These are phyloP conservation scores for Hetaerina titia DNA, from an alignment of 2,888 invertebrate genomes.

Conservation along the genomic window DNA sequence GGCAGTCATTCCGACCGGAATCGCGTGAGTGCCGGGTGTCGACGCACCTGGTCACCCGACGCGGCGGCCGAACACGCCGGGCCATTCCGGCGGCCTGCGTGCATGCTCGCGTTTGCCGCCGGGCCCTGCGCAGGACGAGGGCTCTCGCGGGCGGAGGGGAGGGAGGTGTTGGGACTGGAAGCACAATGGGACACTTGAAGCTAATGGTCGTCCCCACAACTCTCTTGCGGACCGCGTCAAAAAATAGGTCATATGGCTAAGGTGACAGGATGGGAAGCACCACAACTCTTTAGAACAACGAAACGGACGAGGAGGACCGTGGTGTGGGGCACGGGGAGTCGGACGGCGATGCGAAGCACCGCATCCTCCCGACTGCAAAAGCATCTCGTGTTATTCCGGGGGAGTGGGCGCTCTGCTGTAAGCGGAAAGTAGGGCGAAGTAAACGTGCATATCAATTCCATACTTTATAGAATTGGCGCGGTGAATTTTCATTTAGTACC, in stretches of 20 bases:
- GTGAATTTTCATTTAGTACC: not conserved
- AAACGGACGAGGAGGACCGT: not conserved
- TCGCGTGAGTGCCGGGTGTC: too few species aligned
- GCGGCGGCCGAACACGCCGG: not conserved
- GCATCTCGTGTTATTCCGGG: not conserved
- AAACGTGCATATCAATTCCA: not conserved
- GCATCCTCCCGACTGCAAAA: not conserved
- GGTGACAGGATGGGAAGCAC: slow-evolving; percentile 16
- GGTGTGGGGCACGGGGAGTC: not conserved
- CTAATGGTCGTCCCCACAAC: slow-evolving; percentile 22
- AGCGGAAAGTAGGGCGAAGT: slow-evolving; percentile 1
- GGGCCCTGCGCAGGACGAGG: not conserved
- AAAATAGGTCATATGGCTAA: not conserved
- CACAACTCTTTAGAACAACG: not conserved
- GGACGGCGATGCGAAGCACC: not conserved
- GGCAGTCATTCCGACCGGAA: too few species aligned
- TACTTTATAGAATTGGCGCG: not conserved
- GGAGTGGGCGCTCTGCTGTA: not conserved
- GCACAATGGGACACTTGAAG: not conserved
- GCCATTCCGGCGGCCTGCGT: too few species aligned
- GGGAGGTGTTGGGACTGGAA: not conserved
- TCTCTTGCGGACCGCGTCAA: slow-evolving; percentile 12
- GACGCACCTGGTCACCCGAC: not conserved
- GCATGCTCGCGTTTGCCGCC: not conserved
- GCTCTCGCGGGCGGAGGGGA: not conserved